Evolutionary conservation across 2,888 invertebrate genomes (phyloP).

Genomic region (Drosophila merina): DNA sequence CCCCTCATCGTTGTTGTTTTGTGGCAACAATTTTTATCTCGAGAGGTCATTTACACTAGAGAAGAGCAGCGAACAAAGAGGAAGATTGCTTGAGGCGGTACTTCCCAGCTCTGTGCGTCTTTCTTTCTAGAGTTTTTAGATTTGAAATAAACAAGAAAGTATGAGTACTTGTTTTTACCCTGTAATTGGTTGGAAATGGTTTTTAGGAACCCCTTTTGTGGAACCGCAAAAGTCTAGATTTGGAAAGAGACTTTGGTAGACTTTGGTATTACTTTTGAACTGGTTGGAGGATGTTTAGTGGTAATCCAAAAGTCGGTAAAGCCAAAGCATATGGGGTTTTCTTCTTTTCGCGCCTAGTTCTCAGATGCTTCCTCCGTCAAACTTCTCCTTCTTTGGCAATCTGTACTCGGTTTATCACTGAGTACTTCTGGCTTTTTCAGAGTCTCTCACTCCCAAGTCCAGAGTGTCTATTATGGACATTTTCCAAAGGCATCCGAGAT

Average conservation of each 20-base stretch:
- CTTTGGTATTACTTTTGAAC: too few relatives aligned
- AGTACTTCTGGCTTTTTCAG: constrained; percentile 35
- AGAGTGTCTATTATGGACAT: constrained; percentile 46
- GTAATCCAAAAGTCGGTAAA: background rate
- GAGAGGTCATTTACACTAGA: constrained; percentile 79
- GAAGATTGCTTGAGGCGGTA: constrained; percentile 34
- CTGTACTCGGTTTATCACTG: constrained; percentile 52
- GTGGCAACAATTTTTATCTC: constrained; percentile 77
- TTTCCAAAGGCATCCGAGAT: constrained; percentile 34
- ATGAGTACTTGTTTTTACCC: constrained; percentile 26
- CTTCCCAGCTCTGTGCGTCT: constrained; percentile 20
- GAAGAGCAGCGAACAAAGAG: constrained; percentile 27
- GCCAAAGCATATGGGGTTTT: background rate
- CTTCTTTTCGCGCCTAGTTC: constrained; percentile 64
- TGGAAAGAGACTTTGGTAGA: background rate
- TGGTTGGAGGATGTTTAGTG: background rate
- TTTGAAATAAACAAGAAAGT: background rate
- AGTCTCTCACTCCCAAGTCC: constrained; percentile 35
- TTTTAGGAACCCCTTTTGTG: too few relatives aligned
- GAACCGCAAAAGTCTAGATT: too few relatives aligned
- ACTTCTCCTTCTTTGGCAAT: constrained; percentile 53
- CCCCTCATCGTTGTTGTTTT: constrained; percentile 50
- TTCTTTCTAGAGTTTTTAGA: background rate
- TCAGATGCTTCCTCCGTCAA: constrained; percentile 29
- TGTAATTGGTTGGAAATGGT: background rate